Evolutionary conservation across 1,140 invertebrate genomes (phyloP).

Genomic region (Hestina assimilis): DNA sequence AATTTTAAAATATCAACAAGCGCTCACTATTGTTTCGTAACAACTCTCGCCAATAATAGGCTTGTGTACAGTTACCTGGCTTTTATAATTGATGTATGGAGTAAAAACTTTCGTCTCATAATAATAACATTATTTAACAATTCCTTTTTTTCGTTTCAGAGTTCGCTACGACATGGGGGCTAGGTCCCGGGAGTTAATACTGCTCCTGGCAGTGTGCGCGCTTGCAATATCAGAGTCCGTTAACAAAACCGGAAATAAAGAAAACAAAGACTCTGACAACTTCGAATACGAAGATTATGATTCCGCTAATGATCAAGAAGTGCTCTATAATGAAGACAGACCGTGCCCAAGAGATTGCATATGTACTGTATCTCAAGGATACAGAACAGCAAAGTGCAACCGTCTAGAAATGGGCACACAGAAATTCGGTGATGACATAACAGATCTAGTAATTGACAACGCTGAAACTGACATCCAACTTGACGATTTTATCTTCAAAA

Average conservation of each 20-base stretch:
- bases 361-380: constrained; percentile 68
- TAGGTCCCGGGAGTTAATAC: constrained; percentile 70
- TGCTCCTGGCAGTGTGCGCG: constrained; percentile 71
- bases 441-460: constrained; percentile 80
- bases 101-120: not conserved
- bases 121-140: not conserved
- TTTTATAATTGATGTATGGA: not conserved
- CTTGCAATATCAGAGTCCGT: constrained; percentile 53
- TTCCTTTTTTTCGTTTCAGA: constrained; percentile 63
- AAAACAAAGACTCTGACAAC: constrained; percentile 50
- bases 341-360: constrained; percentile 76
- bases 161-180: constrained; percentile 71
- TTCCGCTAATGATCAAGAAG: constrained; percentile 60
- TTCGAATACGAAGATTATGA: constrained; percentile 68
- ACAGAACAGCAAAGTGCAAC: constrained; percentile 73
- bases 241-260: constrained; percentile 58
- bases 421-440: constrained; percentile 80
- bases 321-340: constrained; percentile 72
- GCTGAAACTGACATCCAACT: constrained; percentile 76
- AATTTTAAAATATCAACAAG: no score
- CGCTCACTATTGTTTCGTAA: constrained; percentile 11
- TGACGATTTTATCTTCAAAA: constrained; percentile 78
- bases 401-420: constrained; percentile 79
- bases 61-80: not conserved
- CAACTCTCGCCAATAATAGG: not conserved